Base-by-base conservation (phyloP, 1,140 invertebrate genomes). In the Marisa cornuarietis region DNA sequence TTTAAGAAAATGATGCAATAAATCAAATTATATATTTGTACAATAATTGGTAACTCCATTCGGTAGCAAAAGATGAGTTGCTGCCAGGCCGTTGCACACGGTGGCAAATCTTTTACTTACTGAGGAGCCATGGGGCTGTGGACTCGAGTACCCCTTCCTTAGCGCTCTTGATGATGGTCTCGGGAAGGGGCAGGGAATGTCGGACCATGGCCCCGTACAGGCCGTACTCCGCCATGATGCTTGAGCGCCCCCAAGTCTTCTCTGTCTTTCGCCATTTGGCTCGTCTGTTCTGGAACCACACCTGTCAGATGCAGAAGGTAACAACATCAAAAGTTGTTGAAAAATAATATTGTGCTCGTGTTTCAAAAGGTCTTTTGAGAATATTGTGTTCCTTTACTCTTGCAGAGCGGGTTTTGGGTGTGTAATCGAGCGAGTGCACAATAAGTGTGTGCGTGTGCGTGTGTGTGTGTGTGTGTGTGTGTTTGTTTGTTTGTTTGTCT, bases 231-330 rank as follows among this genome's bases (percentile, higher is more conserved):
- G 98, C 98, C 98, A 99, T 99, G 90, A 99, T 99, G 83, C 97
- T 99, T 90, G 96, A 97, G 85, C 98, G 94, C 14, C 98, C 98
- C 98, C 98, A 99, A 87, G 97, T 99, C 91, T 99, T 99, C 92
- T 99, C 98, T 26, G 98, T 99, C 91, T 99, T 99, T 78, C 98
- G 94, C 98, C 98, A 99, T 91, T 99, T 99, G 83, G 98, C 98
- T 79, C 98, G 93, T 49, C 98, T 93, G 91, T 99, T 99, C 93
- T 99, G 97, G 91, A 99, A 99, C 98, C 98, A 99, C 1, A 99
- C 98, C 98, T 99, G 93, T 18, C 22, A 49, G 11, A 18, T 8
- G 54, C 11, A 58, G 69, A 31, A n/a, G 83, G 58, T 71, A 73
- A 22, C 49, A 58, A 26, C 54, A 18, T 58, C 16, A 18, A 58